Percentiles rank a stretch among this genome's conserved stretches.
phyloP scores from a whole-genome alignment of 1,140 invertebrate species.

The Heliothis subflexa region DNA sequence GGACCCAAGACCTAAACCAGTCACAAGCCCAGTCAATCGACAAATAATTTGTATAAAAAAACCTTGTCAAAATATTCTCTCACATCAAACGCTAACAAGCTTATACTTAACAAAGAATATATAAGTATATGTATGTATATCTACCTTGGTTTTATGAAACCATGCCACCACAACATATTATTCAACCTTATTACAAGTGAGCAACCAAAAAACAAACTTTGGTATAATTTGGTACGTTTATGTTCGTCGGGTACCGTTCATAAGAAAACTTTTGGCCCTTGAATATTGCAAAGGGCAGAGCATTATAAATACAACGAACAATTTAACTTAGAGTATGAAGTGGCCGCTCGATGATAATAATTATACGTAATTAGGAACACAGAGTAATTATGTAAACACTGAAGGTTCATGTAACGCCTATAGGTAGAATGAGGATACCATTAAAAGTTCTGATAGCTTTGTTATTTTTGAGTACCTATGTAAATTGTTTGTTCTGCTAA shows the following conservation, averaged over 20 bases:
- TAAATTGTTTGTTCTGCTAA: too few species aligned
- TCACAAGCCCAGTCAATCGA: too few species aligned
- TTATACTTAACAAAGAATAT: background rate
- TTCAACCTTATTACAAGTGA: constrained; percentile 23
- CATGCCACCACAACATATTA: constrained; percentile 19
- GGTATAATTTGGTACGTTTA: constrained; percentile 7
- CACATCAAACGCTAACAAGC: background rate
- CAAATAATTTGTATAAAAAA: too few species aligned
- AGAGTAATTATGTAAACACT: constrained; percentile 1
- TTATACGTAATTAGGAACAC: constrained; percentile 49
- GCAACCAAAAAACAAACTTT: constrained; percentile 31
- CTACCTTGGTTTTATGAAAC: background rate
- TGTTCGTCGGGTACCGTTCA: constrained; percentile 26
- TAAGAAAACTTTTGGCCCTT: constrained; percentile 42
- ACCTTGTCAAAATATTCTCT: too few species aligned
- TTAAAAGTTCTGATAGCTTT: too few species aligned
- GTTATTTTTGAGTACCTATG: too few species aligned
- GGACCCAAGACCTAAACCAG: too few species aligned
- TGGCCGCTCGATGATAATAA: constrained; percentile 41
- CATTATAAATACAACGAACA: constrained; percentile 48
- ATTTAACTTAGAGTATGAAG: constrained; percentile 46
- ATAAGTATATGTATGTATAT: constrained; percentile 6
- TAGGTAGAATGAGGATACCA: background rate
- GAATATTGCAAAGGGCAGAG: constrained; percentile 34
- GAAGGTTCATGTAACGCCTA: background rate